Evolutionary conservation across 2,113 vertebrate genomes (phyloP).

Genomic region (Parus major): DNA sequence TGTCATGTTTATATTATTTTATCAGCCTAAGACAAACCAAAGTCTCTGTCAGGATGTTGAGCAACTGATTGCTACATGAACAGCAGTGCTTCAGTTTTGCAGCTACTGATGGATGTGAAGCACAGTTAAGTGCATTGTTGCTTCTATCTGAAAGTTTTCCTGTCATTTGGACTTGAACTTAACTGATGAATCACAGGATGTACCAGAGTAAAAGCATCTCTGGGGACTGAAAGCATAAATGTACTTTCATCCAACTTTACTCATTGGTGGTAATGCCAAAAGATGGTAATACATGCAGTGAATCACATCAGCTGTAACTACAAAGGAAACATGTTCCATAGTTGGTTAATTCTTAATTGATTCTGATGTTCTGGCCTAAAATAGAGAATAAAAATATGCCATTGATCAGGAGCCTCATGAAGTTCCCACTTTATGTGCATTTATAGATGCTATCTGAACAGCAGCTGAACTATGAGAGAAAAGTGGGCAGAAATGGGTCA

Average conservation of each 20-base stretch:
- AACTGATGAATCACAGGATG: not conserved
- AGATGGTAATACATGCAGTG: not conserved
- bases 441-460: not conserved
- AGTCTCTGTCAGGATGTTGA: not conserved
- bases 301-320: not conserved
- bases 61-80: not conserved
- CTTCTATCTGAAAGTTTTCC: not conserved
- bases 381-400: not conserved
- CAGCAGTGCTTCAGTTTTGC: not conserved
- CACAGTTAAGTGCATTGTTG: not conserved
- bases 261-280: not conserved
- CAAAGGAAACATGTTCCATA: not conserved
- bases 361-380: not conserved
- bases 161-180: not conserved
- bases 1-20: not conserved
- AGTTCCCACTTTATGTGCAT: not conserved
- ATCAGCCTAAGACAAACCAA: not conserved
- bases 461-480: not conserved
- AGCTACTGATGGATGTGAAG: not conserved
- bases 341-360: not conserved
- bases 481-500: not conserved
- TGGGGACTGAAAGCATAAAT: not conserved
- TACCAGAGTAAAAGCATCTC: not conserved
- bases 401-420: not conserved
- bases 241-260: not conserved